Conservation (phyloP, 2,888 invertebrate species). For the Protodeltote pygarga region DNA sequence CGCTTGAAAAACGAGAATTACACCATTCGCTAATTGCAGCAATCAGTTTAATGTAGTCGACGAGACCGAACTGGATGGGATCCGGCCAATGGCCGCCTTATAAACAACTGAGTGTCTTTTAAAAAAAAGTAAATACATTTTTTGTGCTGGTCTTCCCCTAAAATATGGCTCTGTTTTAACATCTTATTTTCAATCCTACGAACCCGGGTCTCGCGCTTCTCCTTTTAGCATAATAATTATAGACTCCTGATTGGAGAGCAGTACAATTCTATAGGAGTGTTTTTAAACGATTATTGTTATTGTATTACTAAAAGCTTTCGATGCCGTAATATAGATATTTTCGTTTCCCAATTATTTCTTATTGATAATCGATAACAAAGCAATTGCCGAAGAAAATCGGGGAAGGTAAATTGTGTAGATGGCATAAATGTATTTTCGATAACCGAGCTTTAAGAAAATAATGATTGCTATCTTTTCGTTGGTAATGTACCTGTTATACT, state of each 20-base stretch:
- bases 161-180: slow-evolving; percentile 39
- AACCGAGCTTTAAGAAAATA: slow-evolving; percentile 22
- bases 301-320: slow-evolving; percentile 29
- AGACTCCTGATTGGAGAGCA: slow-evolving; percentile 35
- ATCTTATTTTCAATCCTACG: slow-evolving; percentile 41
- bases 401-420: slow-evolving; percentile 12
- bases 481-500: slow-evolving; percentile 26
- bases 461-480: slow-evolving; percentile 21
- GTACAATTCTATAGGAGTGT: slow-evolving; percentile 31
- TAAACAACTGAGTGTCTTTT: slow-evolving; percentile 65
- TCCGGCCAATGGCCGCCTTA: slow-evolving; percentile 69
- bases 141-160: slow-evolving; percentile 30
- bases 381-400: slow-evolving; percentile 12
- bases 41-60: slow-evolving; percentile 86
- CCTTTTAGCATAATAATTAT: slow-evolving; percentile 33
- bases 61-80: slow-evolving; percentile 75
- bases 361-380: slow-evolving; percentile 38
- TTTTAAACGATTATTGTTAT: slow-evolving; percentile 42
- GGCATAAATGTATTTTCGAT: slow-evolving; percentile 13
- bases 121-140: slow-evolving; percentile 49
- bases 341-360: slow-evolving; percentile 39
- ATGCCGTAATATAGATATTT: slow-evolving; percentile 27
- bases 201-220: slow-evolving; percentile 9
- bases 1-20: slow-evolving; percentile 84
- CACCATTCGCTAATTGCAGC: slow-evolving; percentile 86